These are phyloP conservation scores for Neelides sp. DNA, from an alignment of 1,140 invertebrate species.

Conservation along the genomic window DNA sequence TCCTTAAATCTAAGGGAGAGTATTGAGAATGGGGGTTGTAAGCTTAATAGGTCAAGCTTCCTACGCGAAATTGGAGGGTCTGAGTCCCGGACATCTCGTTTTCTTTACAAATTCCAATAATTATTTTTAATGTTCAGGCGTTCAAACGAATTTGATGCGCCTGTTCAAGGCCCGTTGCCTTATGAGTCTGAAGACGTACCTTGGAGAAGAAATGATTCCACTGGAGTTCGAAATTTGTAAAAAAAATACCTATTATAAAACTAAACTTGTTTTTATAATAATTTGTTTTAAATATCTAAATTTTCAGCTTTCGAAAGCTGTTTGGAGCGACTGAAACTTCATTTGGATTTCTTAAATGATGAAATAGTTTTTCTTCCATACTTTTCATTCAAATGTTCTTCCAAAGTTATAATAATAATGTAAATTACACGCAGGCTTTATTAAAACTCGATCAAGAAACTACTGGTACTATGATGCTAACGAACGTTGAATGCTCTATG, in stretches of 20 bases:
- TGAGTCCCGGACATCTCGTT: not conserved
- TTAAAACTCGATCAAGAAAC: too few species aligned
- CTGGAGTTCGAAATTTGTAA: conserved; percentile 88
- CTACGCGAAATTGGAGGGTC: not conserved
- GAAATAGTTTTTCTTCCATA: too few species aligned
- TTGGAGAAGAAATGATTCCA: conserved; percentile 66
- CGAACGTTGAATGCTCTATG: too few species aligned
- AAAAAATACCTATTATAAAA: conserved; percentile 36
- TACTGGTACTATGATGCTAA: too few species aligned
- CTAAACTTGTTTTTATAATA: not conserved
- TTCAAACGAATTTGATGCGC: conserved; percentile 58
- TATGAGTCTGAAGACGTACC: conserved; percentile 90
- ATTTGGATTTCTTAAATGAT: conserved; percentile 8
- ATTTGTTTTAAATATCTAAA: not conserved
- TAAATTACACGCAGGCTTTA: too few species aligned
- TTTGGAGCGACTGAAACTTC: conserved; percentile 2
- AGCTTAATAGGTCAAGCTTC: not conserved
- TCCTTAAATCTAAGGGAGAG: not conserved
- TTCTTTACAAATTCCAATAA: conserved; percentile 7
- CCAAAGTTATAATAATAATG: too few species aligned
- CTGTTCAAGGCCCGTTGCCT: conserved; percentile 89
- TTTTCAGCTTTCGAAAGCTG: conserved; percentile 2
- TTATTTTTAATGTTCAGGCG: conserved; percentile 14
- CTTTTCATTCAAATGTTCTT: too few species aligned
- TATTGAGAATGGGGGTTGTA: not conserved